Evolutionary conservation across 2,888 invertebrate species (phyloP).

Genomic region (Augochlorella aurata): DNA sequence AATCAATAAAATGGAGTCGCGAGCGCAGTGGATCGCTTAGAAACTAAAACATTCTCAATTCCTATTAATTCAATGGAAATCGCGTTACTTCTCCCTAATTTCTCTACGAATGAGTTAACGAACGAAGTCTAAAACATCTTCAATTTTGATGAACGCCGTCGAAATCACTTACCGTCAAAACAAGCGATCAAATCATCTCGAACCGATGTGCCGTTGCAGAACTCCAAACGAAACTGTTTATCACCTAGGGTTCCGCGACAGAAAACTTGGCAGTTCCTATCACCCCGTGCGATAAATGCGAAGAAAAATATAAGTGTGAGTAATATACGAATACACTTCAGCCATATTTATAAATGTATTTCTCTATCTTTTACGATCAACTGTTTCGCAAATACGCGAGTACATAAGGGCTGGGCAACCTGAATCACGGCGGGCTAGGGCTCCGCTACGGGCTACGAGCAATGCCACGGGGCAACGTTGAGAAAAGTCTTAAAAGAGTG

Average conservation of each 20-base stretch:
- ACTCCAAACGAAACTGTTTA: not conserved
- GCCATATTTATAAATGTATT: slow-evolving; percentile 25
- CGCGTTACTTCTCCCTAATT: not conserved
- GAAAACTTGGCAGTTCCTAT: not conserved
- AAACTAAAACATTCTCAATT: not conserved
- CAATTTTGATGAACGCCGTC: not conserved
- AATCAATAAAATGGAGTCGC: not conserved
- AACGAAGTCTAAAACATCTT: too few species aligned
- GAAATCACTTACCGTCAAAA: not conserved
- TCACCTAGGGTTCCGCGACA: not conserved
- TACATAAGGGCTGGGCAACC: not conserved
- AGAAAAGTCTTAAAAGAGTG: too few species aligned
- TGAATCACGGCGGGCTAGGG: too few species aligned
- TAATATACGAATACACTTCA: not conserved
- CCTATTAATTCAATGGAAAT: not conserved
- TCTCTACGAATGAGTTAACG: too few species aligned
- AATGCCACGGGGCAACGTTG: too few species aligned
- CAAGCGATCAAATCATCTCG: not conserved
- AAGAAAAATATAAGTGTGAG: not conserved
- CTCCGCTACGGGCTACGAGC: too few species aligned
- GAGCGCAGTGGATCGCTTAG: not conserved
- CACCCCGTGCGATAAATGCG: not conserved
- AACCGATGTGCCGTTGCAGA: not conserved
- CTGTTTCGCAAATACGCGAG: not conserved
- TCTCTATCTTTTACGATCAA: not conserved